phyloP scores from a whole-genome alignment of 2,888 invertebrate species.

The Chrysolina haemoptera region DNA sequence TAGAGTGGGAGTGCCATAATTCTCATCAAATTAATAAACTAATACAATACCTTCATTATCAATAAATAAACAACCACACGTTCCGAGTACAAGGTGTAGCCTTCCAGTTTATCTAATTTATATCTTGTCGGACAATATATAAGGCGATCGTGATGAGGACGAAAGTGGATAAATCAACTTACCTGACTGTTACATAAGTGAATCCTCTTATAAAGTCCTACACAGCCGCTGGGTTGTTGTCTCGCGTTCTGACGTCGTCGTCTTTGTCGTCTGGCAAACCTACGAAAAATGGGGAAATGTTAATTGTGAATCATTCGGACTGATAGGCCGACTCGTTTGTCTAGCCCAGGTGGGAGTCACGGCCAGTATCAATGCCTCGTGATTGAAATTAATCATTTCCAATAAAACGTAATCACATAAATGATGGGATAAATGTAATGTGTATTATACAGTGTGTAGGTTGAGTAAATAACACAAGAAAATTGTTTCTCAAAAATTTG shows the following conservation, averaged over 20 bases:
- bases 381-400: neutral
- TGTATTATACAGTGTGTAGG: too few relatives aligned
- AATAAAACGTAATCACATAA: neutral
- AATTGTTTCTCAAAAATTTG: too few relatives aligned
- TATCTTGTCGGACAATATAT: constrained; percentile 42
- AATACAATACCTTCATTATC: constrained; percentile 20
- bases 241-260: constrained; percentile 60
- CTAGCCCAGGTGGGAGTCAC: constrained; percentile 9
- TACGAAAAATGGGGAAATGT: constrained; percentile 38
- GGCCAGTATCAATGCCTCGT: neutral
- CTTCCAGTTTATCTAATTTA: constrained; percentile 44
- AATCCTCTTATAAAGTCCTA: constrained; percentile 82
- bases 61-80: constrained; percentile 28
- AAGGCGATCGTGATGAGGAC: constrained; percentile 26
- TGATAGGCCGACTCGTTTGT: constrained; percentile 10
- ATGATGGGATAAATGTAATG: too few relatives aligned
- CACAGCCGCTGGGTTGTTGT: constrained; percentile 73
- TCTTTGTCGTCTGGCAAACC: constrained; percentile 61
- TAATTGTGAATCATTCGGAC: constrained; percentile 13
- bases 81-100: constrained; percentile 27
- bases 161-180: constrained; percentile 54
- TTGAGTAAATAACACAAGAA: too few relatives aligned
- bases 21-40: constrained; percentile 18
- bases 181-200: constrained; percentile 88
- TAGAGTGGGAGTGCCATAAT: constrained; percentile 16